phyloP scores from a whole-genome alignment of 2,113 vertebrate genomes.

The Mustela lutreola region DNA sequence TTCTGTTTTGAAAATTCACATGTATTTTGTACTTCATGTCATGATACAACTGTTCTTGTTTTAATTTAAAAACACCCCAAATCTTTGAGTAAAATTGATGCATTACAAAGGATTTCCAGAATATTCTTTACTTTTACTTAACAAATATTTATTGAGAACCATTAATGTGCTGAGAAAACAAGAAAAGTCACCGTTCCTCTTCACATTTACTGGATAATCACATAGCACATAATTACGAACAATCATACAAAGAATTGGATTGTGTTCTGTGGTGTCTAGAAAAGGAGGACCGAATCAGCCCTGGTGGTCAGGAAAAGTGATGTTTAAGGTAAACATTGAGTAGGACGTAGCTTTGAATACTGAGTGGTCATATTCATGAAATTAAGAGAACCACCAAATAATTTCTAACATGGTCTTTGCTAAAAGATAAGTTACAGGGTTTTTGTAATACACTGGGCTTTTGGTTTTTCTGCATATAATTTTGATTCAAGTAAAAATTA shows the following conservation, averaged over 20 bases:
- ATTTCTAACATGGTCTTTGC: neutral
- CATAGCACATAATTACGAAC: conserved; percentile 8
- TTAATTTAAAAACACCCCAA: conserved; percentile 44
- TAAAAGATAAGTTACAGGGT: neutral
- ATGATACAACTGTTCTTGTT: neutral
- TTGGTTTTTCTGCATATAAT: neutral
- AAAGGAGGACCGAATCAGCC: neutral
- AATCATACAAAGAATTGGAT: conserved; percentile 18
- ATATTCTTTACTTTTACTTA: neutral
- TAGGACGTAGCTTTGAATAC: neutral
- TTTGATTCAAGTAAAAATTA: conserved; percentile 31
- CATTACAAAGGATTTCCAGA: neutral
- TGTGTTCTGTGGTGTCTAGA: neutral
- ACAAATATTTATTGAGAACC: conserved; percentile 32
- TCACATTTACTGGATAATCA: neutral
- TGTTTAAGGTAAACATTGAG: neutral
- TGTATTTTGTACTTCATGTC: conserved; percentile 20
- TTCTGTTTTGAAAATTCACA: neutral
- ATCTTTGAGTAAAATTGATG: neutral
- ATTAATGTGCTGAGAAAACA: neutral
- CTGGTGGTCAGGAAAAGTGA: neutral
- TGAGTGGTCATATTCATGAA: neutral
- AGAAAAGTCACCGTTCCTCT: neutral
- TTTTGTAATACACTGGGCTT: neutral
- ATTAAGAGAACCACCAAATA: neutral